Base-by-base conservation (phyloP, 2,888 invertebrate genomes). In the Erynnis tages region DNA sequence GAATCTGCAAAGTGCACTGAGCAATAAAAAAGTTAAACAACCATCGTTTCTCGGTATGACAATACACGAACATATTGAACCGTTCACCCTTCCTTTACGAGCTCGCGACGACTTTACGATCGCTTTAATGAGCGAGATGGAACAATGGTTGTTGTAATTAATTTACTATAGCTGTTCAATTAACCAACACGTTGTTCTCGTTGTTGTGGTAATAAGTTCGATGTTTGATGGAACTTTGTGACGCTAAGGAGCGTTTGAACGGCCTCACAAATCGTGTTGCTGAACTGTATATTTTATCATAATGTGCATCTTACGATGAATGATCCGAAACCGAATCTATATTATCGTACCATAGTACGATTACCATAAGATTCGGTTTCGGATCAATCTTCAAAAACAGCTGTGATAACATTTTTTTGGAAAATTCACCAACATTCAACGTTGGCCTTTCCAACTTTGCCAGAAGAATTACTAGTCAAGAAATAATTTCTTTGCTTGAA, bases 1-100 rank as follows among this genome's bases (percentile, higher is more conserved):
- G 14, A 16, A 32, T 14, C 32, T 32, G 32, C 14, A 32, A 2
- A 53, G 50, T 53, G 25, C 32, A 53, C 13, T 48, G 55, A 4
- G 21, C 5, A 21, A 4, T 21, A 21, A 21, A 21, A 4, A 3
- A 21, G 5, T 21, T 4, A 3, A 21, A 5, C 5, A 4, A 4
- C 21, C 21, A 21, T 63, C 69, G 68, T 66, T 78, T 77, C 79
- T 79, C 64, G 62, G 75, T 75, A 74, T 62, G 75, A 73, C 75
- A 78, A 76, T 49, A 41, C 73, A 68, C 63, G 69, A 67, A 73
- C 75, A 75, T 80, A 78, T 79, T 69, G 79, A 77, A 76, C 56
- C 82, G 66, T 84, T 85, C 83, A 80, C 78, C 82, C 73, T 60
- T 54, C 59, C 64, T 83, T 84, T 82, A 83, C 69, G 78, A 80